Base-by-base conservation (phyloP, 2,113 vertebrate genomes). In the Baryphthengus martii region DNA sequence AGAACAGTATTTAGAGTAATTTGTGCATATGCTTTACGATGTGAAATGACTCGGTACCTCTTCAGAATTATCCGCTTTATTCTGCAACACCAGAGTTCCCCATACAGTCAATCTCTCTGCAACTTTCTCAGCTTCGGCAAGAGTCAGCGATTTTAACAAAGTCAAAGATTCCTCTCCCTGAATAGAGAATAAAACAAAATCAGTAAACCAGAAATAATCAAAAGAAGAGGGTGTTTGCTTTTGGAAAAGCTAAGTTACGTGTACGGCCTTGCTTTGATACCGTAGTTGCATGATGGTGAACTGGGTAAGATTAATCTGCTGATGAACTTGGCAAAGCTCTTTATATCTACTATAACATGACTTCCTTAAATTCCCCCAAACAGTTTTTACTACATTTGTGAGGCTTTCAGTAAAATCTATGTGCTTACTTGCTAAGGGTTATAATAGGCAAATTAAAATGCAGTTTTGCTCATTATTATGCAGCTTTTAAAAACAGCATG, bases 81-180 rank as follows among this genome's bases (percentile, higher is more conserved):
- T 98, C 75, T 98, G 98, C 67, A 99, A 92, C 35, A 98, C 95
- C 92, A 99, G 77, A 13, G 97, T 96, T 49, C 98, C 99, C 99
- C 99, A 99, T 11, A 98, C 89, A 23, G 97, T 90, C 39, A 99
- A 95, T 58, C 98, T 98, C 76, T 99, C 98, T 6, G 98, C 98
- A 75, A 99, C 98, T 39, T 97, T 96, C 97, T 98, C 98, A 6
- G 98, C 98, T 89, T 99, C 98, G 29, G 75, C 61, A n/a, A 91
- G 72, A 42, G 97, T 85, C 89, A 99, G 94, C 77, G 97, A 98
- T 95, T 98, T 99, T 88, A 99, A 87, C 25, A 99, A 85, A 3
- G 91, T 77, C 50, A 99, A 79, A 73, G 98, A 97, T 20, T 98
- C 98, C 23, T 99, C 98, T 26, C 92, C 97, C 99, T 99, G 81